Evolutionary conservation across 2,797 vertebrate genomes (phyloP).

Genomic region (Tachyglossus aculeatus): DNA sequence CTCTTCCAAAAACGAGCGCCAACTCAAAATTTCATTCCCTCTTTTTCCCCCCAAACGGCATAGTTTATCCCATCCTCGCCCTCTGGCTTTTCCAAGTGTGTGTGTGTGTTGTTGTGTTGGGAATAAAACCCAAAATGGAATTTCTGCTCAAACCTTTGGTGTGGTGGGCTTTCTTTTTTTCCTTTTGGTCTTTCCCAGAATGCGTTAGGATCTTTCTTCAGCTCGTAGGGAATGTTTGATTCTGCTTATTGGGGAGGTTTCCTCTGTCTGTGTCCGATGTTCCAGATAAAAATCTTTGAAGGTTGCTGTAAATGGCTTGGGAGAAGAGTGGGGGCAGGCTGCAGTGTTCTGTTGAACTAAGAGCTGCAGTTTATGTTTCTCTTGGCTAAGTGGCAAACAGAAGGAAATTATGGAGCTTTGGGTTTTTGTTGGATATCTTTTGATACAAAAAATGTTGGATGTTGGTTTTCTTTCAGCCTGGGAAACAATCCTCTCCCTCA

Average conservation of each 20-base stretch:
- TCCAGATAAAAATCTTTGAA: neutral
- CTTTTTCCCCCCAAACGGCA: slow-evolving; percentile 20
- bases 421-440: slow-evolving; percentile 12
- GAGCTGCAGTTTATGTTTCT: neutral
- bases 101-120: slow-evolving; percentile 3
- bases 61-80: slow-evolving; percentile 5
- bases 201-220: neutral
- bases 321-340: neutral
- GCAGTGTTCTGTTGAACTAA: neutral
- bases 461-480: neutral
- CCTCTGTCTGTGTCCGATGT: slow-evolving; percentile 10
- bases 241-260: slow-evolving; percentile 23
- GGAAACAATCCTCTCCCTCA: too few relatives aligned
- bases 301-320: neutral
- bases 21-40: neutral
- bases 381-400: slow-evolving; percentile 70
- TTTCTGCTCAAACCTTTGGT: slow-evolving; percentile 26
- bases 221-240: neutral
- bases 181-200: neutral
- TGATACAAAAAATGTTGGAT: neutral
- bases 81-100: slow-evolving; percentile 22
- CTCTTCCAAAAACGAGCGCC: neutral
- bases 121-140: slow-evolving; percentile 24
- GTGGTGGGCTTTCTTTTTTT: neutral
- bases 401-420: slow-evolving; percentile 66